Base-by-base conservation (phyloP, 2,797 vertebrate species). In the Coregonus sp. region DNA sequence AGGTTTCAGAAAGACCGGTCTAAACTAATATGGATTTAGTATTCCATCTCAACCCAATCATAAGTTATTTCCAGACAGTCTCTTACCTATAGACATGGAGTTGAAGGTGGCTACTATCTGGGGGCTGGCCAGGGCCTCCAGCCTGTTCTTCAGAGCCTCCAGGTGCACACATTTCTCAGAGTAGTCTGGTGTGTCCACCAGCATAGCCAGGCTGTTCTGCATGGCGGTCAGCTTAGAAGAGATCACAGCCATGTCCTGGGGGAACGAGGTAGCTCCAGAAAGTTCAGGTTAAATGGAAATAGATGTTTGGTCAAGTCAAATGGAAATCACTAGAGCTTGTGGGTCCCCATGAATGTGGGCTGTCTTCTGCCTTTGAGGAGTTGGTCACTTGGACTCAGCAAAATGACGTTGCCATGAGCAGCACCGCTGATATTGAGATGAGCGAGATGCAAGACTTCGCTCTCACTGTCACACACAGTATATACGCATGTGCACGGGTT, bases 151-250 rank as follows among this genome's bases (percentile, higher is more conserved):
- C 84, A 99, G 88, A 0, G 98, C 98, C 88, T 99, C 98, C n/a
- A 99, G 87, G 81, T 99, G 95, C 81, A 99, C 97, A 4, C 98
- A 99, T 87, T 99, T 99, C 82, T 99, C 98, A 0, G 98, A 98
- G 89, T 98, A 99, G 87, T 99, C 97, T 0, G 97, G 97, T 0
- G 98, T 99, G 81, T 99, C 98, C 85, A 98, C 97, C 11, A 99
- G 91, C 96, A 99, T 99, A 14, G 94, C 92, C 87, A 99, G 90
- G 82, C 98, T 99, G 89, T 89, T 97, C 93, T 99, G 98, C 98
- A 99, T 98, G 67, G 97, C 96, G 0, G 96, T 98, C 63, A 99
- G 91, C 84, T 99, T 99, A 81, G 94, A 95, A 0, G 98, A 97
- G 84, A 99, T 99, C 69, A 96, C 87, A 35, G 93, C 89, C 72